Conservation (phyloP, 2,797 vertebrate species). For the Myotis myotis region DNA sequence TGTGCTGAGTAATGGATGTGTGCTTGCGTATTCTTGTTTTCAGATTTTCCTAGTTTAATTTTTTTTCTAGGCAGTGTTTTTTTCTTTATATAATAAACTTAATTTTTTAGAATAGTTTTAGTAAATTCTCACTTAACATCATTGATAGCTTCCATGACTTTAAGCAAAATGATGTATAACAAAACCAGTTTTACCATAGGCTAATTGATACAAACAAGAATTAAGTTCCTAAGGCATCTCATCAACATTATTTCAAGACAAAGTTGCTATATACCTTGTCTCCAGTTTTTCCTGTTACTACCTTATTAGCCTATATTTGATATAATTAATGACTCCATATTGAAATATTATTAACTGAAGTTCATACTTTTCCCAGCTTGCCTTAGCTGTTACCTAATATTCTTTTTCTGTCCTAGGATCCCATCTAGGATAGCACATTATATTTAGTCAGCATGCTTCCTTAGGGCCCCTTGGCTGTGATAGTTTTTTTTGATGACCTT, state of each 20-base stretch:
- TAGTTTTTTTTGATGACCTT: background rate
- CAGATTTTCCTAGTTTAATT: background rate
- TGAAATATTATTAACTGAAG: background rate
- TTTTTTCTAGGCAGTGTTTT: background rate
- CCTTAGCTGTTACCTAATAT: background rate
- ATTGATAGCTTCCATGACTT: background rate
- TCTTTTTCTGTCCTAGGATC: background rate
- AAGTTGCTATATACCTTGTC: background rate
- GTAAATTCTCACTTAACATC: background rate
- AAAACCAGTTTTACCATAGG: background rate
- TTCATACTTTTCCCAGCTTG: background rate
- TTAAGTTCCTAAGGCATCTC: background rate
- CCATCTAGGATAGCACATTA: background rate
- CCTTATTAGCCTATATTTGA: background rate
- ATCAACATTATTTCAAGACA: background rate
- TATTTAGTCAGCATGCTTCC: background rate
- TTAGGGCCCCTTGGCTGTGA: background rate
- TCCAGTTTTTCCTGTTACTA: background rate
- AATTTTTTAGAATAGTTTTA: slow-evolving; percentile 15
- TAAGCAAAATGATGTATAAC: background rate
- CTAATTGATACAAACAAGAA: background rate
- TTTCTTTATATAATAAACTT: background rate
- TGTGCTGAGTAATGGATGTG: background rate
- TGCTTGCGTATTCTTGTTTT: slow-evolving; percentile 27
- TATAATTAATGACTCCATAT: background rate